These are phyloP conservation scores for Malurus alboscapulatus DNA, from an alignment of 2,113 vertebrate genomes.

Conservation along the genomic window DNA sequence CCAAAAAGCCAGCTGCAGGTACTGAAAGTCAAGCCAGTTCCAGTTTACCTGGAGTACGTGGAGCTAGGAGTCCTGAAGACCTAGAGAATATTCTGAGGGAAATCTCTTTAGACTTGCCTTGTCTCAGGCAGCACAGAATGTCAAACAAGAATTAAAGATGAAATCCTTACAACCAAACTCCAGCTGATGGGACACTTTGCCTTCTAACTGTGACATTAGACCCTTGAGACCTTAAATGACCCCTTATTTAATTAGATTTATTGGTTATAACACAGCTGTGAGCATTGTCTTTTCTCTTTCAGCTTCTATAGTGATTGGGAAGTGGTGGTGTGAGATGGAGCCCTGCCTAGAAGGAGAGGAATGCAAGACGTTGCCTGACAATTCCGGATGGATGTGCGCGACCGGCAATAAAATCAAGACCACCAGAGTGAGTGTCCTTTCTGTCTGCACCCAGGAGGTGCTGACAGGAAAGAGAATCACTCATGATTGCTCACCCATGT, in stretches of 20 bases:
- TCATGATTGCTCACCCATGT: background rate
- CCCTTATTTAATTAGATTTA: background rate
- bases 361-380: constrained; percentile 96
- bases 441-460: background rate
- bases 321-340: constrained; percentile 99
- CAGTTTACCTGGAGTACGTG: background rate
- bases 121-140: background rate
- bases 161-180: background rate
- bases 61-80: background rate
- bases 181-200: background rate
- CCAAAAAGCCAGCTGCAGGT: background rate
- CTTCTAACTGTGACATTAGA: background rate
- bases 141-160: background rate
- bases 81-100: background rate
- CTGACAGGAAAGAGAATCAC: background rate
- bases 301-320: constrained; percentile 97
- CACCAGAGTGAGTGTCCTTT: constrained; percentile 87
- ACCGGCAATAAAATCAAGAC: constrained; percentile 99
- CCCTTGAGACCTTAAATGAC: background rate
- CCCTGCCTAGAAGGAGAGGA: constrained; percentile 97
- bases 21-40: background rate
- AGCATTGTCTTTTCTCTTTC: constrained; percentile 42
- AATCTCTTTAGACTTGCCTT: background rate
- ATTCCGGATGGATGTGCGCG: constrained; percentile 97
- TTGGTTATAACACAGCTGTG: background rate